These are phyloP conservation scores for Sturmia bella DNA, from an alignment of 2,888 invertebrate species.

Conservation along the genomic window DNA sequence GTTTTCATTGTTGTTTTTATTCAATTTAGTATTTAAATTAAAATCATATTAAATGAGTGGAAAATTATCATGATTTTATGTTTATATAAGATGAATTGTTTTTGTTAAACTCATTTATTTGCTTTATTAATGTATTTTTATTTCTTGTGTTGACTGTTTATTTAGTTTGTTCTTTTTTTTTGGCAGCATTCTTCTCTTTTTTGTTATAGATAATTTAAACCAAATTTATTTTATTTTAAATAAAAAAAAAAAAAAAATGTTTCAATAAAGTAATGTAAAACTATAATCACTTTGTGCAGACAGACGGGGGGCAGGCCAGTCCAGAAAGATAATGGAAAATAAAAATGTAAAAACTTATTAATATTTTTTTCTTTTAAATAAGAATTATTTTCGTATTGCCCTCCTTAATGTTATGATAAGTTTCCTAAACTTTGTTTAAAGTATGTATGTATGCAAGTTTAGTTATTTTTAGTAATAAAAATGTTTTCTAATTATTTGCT, in stretches of 20 bases:
- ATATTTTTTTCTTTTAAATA: too few species aligned
- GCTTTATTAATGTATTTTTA: slow-evolving; percentile 8
- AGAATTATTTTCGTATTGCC: neutral
- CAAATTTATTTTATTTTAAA: slow-evolving; percentile 1
- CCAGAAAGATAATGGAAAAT: neutral
- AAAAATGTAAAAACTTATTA: neutral
- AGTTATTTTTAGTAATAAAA: too few species aligned
- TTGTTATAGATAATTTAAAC: slow-evolving; percentile 18
- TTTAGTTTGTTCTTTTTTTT: slow-evolving; percentile 42
- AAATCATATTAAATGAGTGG: slow-evolving; percentile 10
- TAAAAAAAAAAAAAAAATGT: neutral
- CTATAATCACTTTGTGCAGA: too few species aligned
- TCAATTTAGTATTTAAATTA: slow-evolving; percentile 19
- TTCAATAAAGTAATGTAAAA: too few species aligned
- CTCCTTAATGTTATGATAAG: slow-evolving; percentile 14
- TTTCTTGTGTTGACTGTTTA: slow-evolving; percentile 11
- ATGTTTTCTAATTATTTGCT: too few species aligned
- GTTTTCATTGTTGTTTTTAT: slow-evolving; percentile 22
- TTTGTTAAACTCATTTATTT: neutral
- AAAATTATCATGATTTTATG: slow-evolving; percentile 4
- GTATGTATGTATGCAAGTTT: too few species aligned
- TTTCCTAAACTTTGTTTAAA: neutral
- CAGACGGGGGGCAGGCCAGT: too few species aligned
- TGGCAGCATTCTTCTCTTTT: slow-evolving; percentile 65
- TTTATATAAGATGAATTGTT: slow-evolving; percentile 2